A percentile compares a stretch with the other conserved stretches of the same genome.
These are phyloP conservation scores for Cheilosia soror DNA, from an alignment of 2,888 invertebrate species.

Conservation along the genomic window DNA sequence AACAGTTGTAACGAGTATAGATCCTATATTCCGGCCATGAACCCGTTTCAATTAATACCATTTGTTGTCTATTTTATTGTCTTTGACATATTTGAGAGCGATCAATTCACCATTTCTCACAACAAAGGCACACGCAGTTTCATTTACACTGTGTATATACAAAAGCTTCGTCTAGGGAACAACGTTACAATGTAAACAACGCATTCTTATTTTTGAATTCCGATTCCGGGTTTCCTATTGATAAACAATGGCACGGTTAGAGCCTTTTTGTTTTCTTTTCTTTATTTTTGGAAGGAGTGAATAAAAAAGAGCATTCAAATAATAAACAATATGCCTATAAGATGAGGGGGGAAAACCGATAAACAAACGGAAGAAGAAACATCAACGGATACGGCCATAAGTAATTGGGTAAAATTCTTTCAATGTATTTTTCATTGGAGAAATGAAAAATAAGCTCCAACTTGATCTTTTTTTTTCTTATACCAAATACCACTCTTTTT, in stretches of 20 bases:
- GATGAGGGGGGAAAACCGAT: constrained; percentile 41
- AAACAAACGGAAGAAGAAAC: constrained; percentile 59
- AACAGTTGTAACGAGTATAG: constrained; percentile 10
- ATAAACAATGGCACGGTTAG: constrained; percentile 45
- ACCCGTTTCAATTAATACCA: constrained; percentile 54
- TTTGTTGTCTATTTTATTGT: constrained; percentile 27
- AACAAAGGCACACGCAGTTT: constrained; percentile 4
- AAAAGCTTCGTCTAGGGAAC: constrained; percentile 40
- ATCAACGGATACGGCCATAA: constrained; percentile 28
- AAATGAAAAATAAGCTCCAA: constrained; percentile 56
- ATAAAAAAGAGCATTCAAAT: constrained; percentile 61
- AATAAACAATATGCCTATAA: constrained; percentile 53
- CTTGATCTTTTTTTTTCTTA: constrained; percentile 10
- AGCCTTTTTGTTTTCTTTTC: constrained; percentile 34
- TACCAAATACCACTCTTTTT: not conserved
- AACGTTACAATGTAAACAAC: constrained; percentile 54
- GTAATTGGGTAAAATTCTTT: constrained; percentile 44
- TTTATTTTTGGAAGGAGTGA: constrained; percentile 62
- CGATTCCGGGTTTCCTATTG: constrained; percentile 60
- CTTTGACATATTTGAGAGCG: constrained; percentile 49
- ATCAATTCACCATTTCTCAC: constrained; percentile 25
- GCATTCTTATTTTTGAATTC: constrained; percentile 46
- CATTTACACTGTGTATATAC: constrained; percentile 22
- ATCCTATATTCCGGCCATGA: constrained; percentile 3
- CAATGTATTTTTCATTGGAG: constrained; percentile 48